These are phyloP conservation scores for Tamandua tetradactyla DNA, from an alignment of 2,797 vertebrate species.

Conservation along the genomic window DNA sequence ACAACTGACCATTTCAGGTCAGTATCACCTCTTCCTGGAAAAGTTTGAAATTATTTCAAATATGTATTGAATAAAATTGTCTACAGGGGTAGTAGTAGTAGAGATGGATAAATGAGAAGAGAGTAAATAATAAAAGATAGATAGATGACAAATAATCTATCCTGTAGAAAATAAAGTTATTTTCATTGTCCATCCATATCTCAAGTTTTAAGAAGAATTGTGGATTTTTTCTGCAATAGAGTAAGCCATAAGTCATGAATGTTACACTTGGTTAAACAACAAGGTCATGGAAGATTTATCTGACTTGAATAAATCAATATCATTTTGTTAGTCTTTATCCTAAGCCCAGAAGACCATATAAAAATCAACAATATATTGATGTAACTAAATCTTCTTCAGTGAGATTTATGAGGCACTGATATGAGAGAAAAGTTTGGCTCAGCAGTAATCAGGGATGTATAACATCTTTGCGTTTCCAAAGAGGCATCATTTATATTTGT, in stretches of 20 bases:
- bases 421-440: conserved; percentile 52
- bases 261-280: conserved; percentile 64
- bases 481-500: conserved; percentile 73
- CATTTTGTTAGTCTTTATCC: conserved; percentile 83
- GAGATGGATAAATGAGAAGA: background rate
- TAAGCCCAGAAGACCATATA: conserved; percentile 71
- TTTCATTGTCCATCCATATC: background rate
- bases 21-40: background rate
- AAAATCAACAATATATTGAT: conserved; percentile 84
- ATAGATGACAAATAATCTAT: background rate
- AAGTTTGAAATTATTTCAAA: background rate
- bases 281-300: conserved; percentile 83
- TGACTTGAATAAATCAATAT: conserved; percentile 81
- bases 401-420: conserved; percentile 82
- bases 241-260: background rate
- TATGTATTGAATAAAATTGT: background rate
- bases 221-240: background rate
- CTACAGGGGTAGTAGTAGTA: background rate
- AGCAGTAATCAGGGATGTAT: conserved; percentile 66
- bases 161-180: background rate
- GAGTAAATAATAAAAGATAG: background rate
- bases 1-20: background rate
- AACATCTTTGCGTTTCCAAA: conserved; percentile 76
- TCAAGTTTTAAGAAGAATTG: conserved; percentile 52
- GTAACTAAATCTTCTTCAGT: conserved; percentile 78